Conservation (phyloP, 2,113 vertebrate genomes). For the Pomatostomus ruficeps region DNA sequence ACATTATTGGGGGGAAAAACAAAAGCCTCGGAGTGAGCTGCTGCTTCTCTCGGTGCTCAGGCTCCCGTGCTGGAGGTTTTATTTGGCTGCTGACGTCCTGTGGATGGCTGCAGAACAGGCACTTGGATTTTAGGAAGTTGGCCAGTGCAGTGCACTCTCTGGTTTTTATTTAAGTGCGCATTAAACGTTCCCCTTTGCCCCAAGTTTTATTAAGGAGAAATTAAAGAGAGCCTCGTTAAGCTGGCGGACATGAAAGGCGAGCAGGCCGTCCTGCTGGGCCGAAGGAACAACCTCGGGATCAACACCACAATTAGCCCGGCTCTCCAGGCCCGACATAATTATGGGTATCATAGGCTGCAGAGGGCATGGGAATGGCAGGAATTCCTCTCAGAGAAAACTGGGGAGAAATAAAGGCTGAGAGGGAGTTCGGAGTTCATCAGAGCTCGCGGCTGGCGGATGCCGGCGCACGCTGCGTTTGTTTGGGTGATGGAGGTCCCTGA, state of each 20-base stretch:
- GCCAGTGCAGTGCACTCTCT: not conserved
- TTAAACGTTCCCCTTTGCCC: slow-evolving; percentile 26
- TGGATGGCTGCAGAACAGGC: not conserved
- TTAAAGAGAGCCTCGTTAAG: slow-evolving; percentile 25
- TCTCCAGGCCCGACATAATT: not conserved
- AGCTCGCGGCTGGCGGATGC: not conserved
- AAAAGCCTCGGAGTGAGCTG: not conserved
- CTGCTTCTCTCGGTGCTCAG: not conserved
- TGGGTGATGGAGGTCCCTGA: not conserved
- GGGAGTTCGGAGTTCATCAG: not conserved
- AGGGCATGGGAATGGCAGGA: not conserved
- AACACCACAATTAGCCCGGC: not conserved
- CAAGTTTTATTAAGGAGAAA: slow-evolving; percentile 35
- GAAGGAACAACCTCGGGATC: not conserved
- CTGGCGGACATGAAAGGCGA: not conserved
- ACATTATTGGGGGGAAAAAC: not conserved
- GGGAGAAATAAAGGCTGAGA: not conserved
- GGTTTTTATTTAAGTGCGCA: not conserved
- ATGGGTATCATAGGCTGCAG: not conserved
- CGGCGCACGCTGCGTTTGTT: fast-evolving
- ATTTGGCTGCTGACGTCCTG: not conserved
- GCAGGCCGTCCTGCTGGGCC: not conserved
- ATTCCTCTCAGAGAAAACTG: not conserved
- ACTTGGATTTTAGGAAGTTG: not conserved
- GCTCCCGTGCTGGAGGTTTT: not conserved